A percentile compares a stretch with the other conserved stretches of the same genome.
These are phyloP conservation scores for Falcaria lacertinaria DNA, from an alignment of 2,888 invertebrate species.

Conservation along the genomic window DNA sequence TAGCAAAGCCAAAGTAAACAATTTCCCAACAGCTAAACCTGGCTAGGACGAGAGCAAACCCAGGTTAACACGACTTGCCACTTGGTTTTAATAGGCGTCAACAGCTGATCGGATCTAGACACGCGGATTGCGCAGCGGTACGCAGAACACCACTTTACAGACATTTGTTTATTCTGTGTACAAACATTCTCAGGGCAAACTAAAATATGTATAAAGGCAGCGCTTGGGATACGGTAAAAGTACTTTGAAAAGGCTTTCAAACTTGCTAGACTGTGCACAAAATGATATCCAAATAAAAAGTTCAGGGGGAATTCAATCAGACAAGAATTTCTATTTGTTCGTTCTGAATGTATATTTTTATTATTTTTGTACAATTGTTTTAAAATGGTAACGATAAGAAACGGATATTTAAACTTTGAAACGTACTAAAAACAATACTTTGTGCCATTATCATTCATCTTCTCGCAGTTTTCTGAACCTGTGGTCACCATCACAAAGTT, in stretches of 20 bases:
- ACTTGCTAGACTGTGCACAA: too few relatives aligned
- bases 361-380: too few relatives aligned
- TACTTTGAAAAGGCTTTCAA: background rate
- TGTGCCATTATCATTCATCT: too few relatives aligned
- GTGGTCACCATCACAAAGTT: too few relatives aligned
- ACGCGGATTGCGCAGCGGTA: slow-evolving; percentile 14
- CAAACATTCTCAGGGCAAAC: background rate
- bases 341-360: too few relatives aligned
- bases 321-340: too few relatives aligned
- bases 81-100: slow-evolving; percentile 28
- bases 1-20: background rate
- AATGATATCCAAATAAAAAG: too few relatives aligned
- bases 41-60: slow-evolving; percentile 40
- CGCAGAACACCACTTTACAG: slow-evolving; percentile 23
- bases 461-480: too few relatives aligned
- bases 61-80: slow-evolving; percentile 52
- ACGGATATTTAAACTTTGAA: too few relatives aligned
- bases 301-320: too few relatives aligned
- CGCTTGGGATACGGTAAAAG: background rate
- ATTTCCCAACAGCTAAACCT: slow-evolving; percentile 1
- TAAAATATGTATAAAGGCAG: background rate
- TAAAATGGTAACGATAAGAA: too few relatives aligned
- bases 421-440: too few relatives aligned
- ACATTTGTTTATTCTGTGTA: slow-evolving; percentile 9
- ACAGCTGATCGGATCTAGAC: slow-evolving; percentile 37